Conservation (phyloP, 2,797 vertebrate species). For the Leucoraja ocellata region DNA sequence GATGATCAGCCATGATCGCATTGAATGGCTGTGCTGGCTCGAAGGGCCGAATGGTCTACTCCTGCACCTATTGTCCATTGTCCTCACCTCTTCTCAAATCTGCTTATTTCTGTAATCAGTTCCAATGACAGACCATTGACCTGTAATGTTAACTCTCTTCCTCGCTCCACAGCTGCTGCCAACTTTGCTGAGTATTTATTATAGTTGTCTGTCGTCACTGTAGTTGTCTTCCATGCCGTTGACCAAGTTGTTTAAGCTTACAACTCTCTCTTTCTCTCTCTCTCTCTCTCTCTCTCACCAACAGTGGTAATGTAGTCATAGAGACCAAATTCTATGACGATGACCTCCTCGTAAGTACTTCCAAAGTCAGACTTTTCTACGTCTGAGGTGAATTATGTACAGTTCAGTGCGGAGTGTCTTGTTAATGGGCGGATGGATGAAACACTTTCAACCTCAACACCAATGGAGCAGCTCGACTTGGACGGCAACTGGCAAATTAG, state of each 20-base stretch:
- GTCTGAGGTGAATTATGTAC: constrained; percentile 65
- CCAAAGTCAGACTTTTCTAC: constrained; percentile 95
- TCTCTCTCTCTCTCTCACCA: constrained; percentile 44
- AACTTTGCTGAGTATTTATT: too few species aligned
- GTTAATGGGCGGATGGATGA: constrained; percentile 42
- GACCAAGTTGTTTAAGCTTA: background rate
- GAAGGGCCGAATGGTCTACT: too few species aligned
- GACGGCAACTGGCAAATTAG: constrained; percentile 41
- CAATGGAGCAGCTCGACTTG: constrained; percentile 39
- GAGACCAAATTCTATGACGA: constrained; percentile 98
- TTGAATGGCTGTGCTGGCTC: too few species aligned
- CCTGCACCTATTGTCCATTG: too few species aligned
- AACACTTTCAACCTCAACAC: constrained; percentile 44
- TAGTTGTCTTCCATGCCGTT: background rate
- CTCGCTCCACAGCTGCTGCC: too few species aligned
- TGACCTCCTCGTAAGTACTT: constrained; percentile 96
- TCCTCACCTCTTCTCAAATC: too few species aligned
- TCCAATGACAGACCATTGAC: too few species aligned
- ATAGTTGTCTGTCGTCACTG: background rate
- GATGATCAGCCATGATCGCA: too few species aligned
- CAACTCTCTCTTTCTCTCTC: constrained; percentile 39
- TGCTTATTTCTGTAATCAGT: too few species aligned
- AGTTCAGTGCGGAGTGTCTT: constrained; percentile 34
- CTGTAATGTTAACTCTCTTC: too few species aligned
- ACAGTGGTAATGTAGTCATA: constrained; percentile 95